A percentile compares a stretch with the other conserved stretches of the same genome.
phyloP scores from a whole-genome alignment of 2,888 invertebrate genomes.

The Syritta pipiens region DNA sequence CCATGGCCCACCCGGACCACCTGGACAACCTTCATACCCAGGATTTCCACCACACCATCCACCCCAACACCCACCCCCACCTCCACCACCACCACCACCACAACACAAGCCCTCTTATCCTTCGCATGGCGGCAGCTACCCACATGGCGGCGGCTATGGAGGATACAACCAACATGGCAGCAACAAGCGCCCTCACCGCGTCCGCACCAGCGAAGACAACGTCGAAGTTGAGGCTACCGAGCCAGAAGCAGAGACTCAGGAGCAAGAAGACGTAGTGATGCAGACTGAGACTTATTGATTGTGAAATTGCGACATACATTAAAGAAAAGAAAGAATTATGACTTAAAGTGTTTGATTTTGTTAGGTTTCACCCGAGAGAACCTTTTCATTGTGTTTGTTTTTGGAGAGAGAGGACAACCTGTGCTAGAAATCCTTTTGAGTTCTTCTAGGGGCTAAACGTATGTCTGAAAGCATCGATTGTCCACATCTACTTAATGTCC shows the following conservation, averaged over 20 bases:
- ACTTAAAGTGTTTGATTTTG: background rate
- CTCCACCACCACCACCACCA: background rate
- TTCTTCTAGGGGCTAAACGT: no score
- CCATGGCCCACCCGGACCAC: conserved; percentile 23
- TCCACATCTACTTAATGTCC: no score
- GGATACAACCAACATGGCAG: conserved; percentile 9
- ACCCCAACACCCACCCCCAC: background rate
- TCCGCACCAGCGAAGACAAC: conserved; percentile 19
- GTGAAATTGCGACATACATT: background rate
- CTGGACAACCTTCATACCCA: conserved; percentile 13
- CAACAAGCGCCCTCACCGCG: conserved; percentile 9
- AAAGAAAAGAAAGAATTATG: background rate
- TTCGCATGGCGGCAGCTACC: background rate
- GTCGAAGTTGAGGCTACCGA: no score
- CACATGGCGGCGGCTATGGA: background rate
- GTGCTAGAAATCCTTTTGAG: no score
- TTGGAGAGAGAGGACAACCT: no score
- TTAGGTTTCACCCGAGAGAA: no score
- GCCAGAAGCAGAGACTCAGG: no score
- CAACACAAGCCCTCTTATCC: background rate
- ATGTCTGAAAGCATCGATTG: no score
- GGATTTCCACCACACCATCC: background rate
- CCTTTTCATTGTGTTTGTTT: no score
- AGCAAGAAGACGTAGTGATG: background rate
- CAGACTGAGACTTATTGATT: no score